A percentile compares a stretch with the other conserved stretches of the same genome.
phyloP scores from a whole-genome alignment of 1,140 invertebrate species.

The Pseudomyrmex dendroicus region DNA sequence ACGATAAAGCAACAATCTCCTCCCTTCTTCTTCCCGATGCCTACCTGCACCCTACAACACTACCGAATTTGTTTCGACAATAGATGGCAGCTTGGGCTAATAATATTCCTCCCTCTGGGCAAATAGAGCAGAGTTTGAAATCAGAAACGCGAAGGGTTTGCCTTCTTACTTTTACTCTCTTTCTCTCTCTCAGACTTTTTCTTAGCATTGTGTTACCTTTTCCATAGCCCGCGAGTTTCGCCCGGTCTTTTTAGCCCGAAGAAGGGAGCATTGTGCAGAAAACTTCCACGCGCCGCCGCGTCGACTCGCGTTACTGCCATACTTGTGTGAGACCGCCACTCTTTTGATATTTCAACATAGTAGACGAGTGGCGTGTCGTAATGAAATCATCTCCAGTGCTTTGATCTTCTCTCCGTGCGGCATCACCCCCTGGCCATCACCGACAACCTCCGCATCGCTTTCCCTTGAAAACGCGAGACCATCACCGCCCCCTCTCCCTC shows the following conservation, averaged over 20 bases:
- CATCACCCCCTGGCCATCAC: slow-evolving; percentile 65
- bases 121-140: slow-evolving; percentile 60
- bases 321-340: slow-evolving; percentile 77
- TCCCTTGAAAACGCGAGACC: slow-evolving; percentile 72
- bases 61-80: slow-evolving; percentile 80
- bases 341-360: slow-evolving; percentile 84
- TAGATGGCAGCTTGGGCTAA: slow-evolving; percentile 82
- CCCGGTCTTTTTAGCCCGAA: slow-evolving; percentile 65
- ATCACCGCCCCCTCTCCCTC: background rate
- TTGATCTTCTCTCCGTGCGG: slow-evolving; percentile 82
- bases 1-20: slow-evolving; percentile 7
- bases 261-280: slow-evolving; percentile 77
- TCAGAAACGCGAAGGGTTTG: slow-evolving; percentile 63
- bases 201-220: slow-evolving; percentile 37
- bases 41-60: background rate
- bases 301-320: slow-evolving; percentile 62
- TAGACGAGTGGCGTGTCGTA: slow-evolving; percentile 83
- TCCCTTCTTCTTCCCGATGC: background rate
- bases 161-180: background rate
- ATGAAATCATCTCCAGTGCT: slow-evolving; percentile 85
- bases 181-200: slow-evolving; percentile 57
- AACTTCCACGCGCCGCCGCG: slow-evolving; percentile 66
- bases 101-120: slow-evolving; percentile 80
- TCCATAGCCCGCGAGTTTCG: slow-evolving; percentile 34
- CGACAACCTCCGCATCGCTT: slow-evolving; percentile 69